Evolutionary conservation across 1,140 invertebrate genomes (phyloP), one percentile per base, ranked within the genome.

Genomic region (Drosophila kohkoa): DNA sequence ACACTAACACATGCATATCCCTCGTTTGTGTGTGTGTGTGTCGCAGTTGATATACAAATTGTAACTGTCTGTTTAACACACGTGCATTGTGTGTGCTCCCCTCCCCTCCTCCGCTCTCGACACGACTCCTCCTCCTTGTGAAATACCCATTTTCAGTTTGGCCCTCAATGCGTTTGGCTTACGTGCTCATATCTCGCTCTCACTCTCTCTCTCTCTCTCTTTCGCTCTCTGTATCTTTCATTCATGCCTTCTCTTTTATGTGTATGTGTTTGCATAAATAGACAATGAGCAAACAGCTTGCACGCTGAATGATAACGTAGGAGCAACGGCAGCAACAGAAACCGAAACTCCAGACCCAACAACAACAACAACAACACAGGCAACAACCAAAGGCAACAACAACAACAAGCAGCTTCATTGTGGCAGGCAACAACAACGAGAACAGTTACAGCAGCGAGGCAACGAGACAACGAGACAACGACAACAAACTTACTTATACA

Each of bases 251-350:
- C 66, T 15, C 75, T 49, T 79, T 63, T 71, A 11, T 88, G 55
- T 81, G 66, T 88, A 71, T 77, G 67, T 80, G 83, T 85, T 83
- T 85, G 80, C 85, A 88, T 88, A 88, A 88, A 89, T 88, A 88
- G 85, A 88, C 85, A 88, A 88, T 88, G 85, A 88, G 81, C 85
- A 88, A 88, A 88, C 85, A 88, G 85, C 85, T 88, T 88, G 85
- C 85, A 74, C 77, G 75, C 85, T 88, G 81, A 89, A 88, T 89
- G 85, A 88, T 88, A 88, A 89, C 85, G 85, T 73, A 72, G 80
- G 63, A 89, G 74, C 83, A 70, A 59, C 75, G 60, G 65, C 68
- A 62, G 38, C 25, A 70, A 62, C 76, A 82, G 45, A 62, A 71
- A 69, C 77, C 58, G 62, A 38, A 65, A 62, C 57, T 43, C 43